Base-by-base conservation (phyloP, 2,113 vertebrate species). In the Oceanites oceanicus region DNA sequence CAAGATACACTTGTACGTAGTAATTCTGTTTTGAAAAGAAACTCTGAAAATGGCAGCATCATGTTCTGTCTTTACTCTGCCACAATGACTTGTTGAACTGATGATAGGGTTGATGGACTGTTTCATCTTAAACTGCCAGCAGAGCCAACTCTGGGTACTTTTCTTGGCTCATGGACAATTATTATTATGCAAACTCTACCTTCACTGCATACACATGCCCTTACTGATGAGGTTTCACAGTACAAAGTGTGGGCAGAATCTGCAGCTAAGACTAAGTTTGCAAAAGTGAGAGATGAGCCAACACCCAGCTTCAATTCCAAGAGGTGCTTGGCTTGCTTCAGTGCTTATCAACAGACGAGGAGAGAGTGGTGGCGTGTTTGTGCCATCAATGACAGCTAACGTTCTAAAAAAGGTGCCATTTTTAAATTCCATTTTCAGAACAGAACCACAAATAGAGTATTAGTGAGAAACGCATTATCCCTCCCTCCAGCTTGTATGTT, bases 21-120 rank as follows among this genome's bases (percentile, higher is more conserved):
- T 5, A 85, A 81, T 85, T 95, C 67, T 92, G 42, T 87, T 96
- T 72, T 61, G 83, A 82, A 97, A 93, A 87, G 19, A 80, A 62
- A 78, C 42, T 88, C 66, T 89, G 67, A 59, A 86, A 94, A 79
- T 38, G 81, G 66, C 90, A 94, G 38, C 38, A 44, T 56, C 11
- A 1, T 4, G 18, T 84, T 88, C 75, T 67, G n/a, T 36, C 49
- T 58, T 61, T 47, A 40, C 61, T 83, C 10, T 45, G 52, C 42
- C 5, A 11, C 3, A 6, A 27, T 2, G 10, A 82, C 34, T 67
- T 49, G 73, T 36, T 78, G 76, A 75, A 50, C 52, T 85, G 70
- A 90, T 27, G 71, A 23, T 1, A 45, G 16, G 55, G 32, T 1
- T 65, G 74, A 80, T 12, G 44, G 34, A 26, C 66, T 49, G 22